Evolutionary conservation across 1,140 invertebrate species (phyloP).

Genomic region (Oryzaephilus surinamensis): DNA sequence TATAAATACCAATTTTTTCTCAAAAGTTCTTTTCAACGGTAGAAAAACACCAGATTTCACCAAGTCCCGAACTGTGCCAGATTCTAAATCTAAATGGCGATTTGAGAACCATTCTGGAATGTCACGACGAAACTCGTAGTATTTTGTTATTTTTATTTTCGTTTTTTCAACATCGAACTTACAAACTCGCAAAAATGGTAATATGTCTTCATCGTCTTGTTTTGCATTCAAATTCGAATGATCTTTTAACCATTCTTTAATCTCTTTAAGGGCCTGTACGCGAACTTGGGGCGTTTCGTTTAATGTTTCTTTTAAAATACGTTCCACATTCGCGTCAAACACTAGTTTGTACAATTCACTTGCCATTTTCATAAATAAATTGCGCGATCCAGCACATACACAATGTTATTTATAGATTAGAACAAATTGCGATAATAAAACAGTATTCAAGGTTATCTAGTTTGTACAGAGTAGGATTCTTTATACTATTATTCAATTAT

Average conservation of each 20-base stretch:
- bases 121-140: constrained; percentile 42
- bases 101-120: constrained; percentile 49
- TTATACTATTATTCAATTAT: no score
- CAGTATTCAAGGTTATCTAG: no score
- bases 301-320: constrained; percentile 11
- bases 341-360: background rate
- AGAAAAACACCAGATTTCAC: constrained; percentile 48
- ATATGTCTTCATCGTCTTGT: background rate
- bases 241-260: constrained; percentile 16
- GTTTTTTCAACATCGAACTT: constrained; percentile 49
- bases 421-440: no score
- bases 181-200: constrained; percentile 49
- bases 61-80: constrained; percentile 45
- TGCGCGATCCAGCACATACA: no score
- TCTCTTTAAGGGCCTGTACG: constrained; percentile 10
- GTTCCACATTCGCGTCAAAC: constrained; percentile 3
- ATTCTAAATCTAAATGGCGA: constrained; percentile 46
- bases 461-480: no score
- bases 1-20: constrained; percentile 44
- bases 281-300: constrained; percentile 21
- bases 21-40: constrained; percentile 39
- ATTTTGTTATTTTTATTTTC: constrained; percentile 47
- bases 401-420: no score
- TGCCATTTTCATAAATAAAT: no score
- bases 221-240: constrained; percentile 7